phyloP scores from a whole-genome alignment of 2,888 invertebrate species.

The Ichneumoninae sp. region DNA sequence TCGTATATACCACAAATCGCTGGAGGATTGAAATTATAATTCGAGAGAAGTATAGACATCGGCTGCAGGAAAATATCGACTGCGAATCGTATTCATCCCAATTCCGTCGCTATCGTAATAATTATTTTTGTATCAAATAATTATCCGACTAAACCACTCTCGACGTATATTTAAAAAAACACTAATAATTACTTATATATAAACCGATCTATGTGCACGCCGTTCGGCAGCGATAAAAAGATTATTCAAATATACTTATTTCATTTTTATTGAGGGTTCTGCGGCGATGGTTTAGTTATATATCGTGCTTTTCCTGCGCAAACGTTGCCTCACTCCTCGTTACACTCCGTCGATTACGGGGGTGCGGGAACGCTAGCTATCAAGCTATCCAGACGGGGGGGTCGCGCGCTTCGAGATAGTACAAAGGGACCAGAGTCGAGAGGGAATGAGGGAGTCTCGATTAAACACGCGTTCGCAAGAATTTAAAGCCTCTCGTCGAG shows the following conservation, averaged over 20 bases:
- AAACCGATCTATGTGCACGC: not conserved
- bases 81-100: slow-evolving; percentile 15
- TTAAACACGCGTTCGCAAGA: slow-evolving; percentile 64
- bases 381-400: slow-evolving; percentile 4
- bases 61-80: slow-evolving; percentile 14
- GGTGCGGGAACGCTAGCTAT: not conserved
- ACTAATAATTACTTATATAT: not conserved
- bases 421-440: slow-evolving; percentile 11
- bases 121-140: slow-evolving; percentile 2
- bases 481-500: slow-evolving; percentile 61
- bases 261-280: slow-evolving; percentile 58
- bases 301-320: slow-evolving; percentile 33
- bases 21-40: slow-evolving; percentile 77
- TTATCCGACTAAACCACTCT: slow-evolving; percentile 15
- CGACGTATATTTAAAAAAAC: not conserved
- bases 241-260: slow-evolving; percentile 63
- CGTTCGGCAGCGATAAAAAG: slow-evolving; percentile 58
- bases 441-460: slow-evolving; percentile 55
- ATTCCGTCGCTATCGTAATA: not conserved
- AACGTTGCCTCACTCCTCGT: slow-evolving; percentile 16
- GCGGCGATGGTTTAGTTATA: slow-evolving; percentile 35
- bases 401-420: slow-evolving; percentile 3
- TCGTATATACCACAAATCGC: slow-evolving; percentile 27
- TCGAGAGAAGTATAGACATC: slow-evolving; percentile 67
- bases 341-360: slow-evolving; percentile 34